Base-by-base conservation (phyloP, 1,140 invertebrate genomes). In the Leptinotarsa defecta region DNA sequence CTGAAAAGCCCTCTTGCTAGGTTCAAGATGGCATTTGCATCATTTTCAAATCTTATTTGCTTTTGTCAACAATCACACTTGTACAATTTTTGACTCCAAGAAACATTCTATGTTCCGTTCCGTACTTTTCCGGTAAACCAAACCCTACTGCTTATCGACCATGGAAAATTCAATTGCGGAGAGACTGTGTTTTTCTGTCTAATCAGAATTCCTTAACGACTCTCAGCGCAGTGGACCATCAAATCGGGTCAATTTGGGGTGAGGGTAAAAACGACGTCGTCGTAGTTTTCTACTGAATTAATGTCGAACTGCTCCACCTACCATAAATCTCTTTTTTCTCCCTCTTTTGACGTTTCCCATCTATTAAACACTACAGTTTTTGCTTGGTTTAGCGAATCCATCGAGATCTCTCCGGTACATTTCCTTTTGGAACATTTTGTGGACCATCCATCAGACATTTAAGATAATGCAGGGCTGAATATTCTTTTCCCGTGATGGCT, bases 351-450 rank as follows among this genome's bases (percentile, higher is more conserved):
- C 52, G 52, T 57, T 57, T 57, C 52, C 52, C 52, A 57, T 57
- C 52, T 57, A 57, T 57, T 57, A 57, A 57, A 57, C 17, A 57
- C 52, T 57, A 57, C 52, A 57, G 52, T 57, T 57, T 57, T 57
- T 57, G 52, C 52, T 57, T 57, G 52, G 52, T 57, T 57, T 57
- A 19, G 52, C 52, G n/a, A 57, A 57, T 57, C 52, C 52, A 57
- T 57, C 52, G 52, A 57, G 52, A 15, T 17, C 52, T 15, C n/a
- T 19, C 17, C 4, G 2, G 17, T 17, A 57, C 52, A 57, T 15
- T 57, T 57, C 15, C 52, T 15, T 15, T 57, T 57, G 52, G 52
- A 57, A 57, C 15, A 57, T 17, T 57, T 57, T 57, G n/a, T 57
- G 52, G 34, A 43, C 34, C 34, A 43, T 43, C 34, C 8, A 43